These are phyloP conservation scores for Silurus glanis DNA, from an alignment of 2,113 vertebrate species.

Conservation along the genomic window DNA sequence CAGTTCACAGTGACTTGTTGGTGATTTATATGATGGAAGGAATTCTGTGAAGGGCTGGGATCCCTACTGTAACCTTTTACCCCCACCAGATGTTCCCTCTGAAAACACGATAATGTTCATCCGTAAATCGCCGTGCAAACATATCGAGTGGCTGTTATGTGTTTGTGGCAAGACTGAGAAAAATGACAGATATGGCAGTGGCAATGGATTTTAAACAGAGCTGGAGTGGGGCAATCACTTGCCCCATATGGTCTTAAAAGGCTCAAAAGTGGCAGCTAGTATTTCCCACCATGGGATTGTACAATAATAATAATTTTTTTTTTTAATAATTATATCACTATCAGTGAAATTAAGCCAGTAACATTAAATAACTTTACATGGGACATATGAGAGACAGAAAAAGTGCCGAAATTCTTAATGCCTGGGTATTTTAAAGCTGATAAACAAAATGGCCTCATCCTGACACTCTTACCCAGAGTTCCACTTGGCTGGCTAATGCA, in stretches of 20 bases:
- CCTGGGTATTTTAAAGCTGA: conserved; percentile 34
- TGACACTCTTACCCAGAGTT: conserved; percentile 40
- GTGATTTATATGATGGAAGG: conserved; percentile 82
- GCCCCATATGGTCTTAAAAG: conserved; percentile 44
- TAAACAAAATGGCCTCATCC: conserved; percentile 33
- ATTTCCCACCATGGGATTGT: background rate
- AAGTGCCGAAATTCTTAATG: conserved; percentile 10
- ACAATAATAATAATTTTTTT: background rate
- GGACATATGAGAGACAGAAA: background rate
- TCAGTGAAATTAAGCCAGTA: background rate
- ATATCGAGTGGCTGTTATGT: conserved; percentile 74
- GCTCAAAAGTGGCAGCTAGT: conserved; percentile 2
- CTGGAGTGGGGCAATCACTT: conserved; percentile 40
- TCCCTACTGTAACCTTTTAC: conserved; percentile 79
- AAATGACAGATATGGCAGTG: conserved; percentile 67
- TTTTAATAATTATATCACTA: too few relatives aligned
- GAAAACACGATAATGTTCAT: conserved; percentile 77
- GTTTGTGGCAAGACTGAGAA: conserved; percentile 66
- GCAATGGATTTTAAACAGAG: conserved; percentile 51
- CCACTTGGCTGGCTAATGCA: conserved; percentile 38
- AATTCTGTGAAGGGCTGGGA: conserved; percentile 76
- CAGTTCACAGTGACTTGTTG: conserved; percentile 69
- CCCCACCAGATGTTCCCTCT: conserved; percentile 79
- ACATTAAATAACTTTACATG: conserved; percentile 9
- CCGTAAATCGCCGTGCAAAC: conserved; percentile 75